Percentiles rank a stretch among this genome's conserved stretches.
Conservation (phyloP, 2,888 invertebrate genomes). For the Agonum fuliginosum region DNA sequence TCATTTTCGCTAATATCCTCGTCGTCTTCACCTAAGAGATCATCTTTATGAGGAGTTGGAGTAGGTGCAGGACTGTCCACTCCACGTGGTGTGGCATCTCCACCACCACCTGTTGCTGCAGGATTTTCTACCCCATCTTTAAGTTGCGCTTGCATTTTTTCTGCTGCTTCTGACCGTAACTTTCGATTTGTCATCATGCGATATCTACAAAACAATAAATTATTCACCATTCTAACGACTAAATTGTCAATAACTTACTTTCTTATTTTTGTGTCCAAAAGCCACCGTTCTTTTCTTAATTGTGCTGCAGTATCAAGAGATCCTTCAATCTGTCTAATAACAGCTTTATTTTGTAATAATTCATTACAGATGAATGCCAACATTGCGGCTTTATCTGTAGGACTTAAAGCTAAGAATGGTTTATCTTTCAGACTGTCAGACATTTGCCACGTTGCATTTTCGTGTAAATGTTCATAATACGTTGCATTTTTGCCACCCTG, state of each 20-base stretch:
- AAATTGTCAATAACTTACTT: conserved; percentile 78
- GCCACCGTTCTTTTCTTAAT: conserved; percentile 92
- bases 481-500: conserved; percentile 84
- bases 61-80: conserved; percentile 74
- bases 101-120: conserved; percentile 65
- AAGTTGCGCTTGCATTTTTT: conserved; percentile 77
- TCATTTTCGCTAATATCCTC: conserved; percentile 88
- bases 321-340: conserved; percentile 90
- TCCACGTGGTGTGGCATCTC: conserved; percentile 69
- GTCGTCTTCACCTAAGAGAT: conserved; percentile 80
- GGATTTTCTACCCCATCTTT: conserved; percentile 72
- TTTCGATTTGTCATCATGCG: conserved; percentile 85
- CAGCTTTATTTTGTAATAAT: conserved; percentile 92
- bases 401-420: conserved; percentile 89
- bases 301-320: conserved; percentile 88
- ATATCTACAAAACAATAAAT: conserved; percentile 73
- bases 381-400: conserved; percentile 91
- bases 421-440: conserved; percentile 87
- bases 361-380: conserved; percentile 96
- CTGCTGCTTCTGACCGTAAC: conserved; percentile 83
- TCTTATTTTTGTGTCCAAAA: conserved; percentile 93
- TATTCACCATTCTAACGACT: neutral
- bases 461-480: conserved; percentile 86
- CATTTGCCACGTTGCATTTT: conserved; percentile 86
- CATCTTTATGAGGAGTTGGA: conserved; percentile 78